phyloP scores from a whole-genome alignment of 2,113 vertebrate genomes.

The Centropus unirufus region DNA sequence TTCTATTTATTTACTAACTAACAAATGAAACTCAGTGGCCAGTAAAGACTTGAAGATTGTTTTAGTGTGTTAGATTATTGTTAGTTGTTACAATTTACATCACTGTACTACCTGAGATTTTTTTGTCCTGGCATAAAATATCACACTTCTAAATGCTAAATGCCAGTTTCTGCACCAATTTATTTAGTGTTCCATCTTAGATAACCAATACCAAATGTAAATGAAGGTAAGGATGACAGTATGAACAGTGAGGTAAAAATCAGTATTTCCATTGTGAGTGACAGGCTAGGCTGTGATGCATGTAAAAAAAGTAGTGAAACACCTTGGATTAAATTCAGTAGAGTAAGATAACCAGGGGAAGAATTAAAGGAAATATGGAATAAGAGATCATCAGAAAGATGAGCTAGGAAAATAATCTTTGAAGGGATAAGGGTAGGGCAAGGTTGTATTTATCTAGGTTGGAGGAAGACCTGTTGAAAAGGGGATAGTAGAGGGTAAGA shows the following conservation, averaged over 20 bases:
- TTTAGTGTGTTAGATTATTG: neutral
- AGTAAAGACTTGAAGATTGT: neutral
- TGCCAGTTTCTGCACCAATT: neutral
- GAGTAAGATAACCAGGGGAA: neutral
- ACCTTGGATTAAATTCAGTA: neutral
- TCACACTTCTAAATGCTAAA: neutral
- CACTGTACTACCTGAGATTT: neutral
- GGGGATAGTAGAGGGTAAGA: neutral
- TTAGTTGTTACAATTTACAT: neutral
- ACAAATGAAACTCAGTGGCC: neutral
- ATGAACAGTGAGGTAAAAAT: neutral
- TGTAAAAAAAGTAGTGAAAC: neutral
- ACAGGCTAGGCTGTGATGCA: rapidly evolving
- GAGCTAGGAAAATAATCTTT: neutral
- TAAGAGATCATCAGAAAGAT: neutral
- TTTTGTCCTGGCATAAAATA: neutral
- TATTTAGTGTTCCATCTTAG: neutral
- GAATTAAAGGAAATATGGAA: neutral
- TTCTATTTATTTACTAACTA: neutral
- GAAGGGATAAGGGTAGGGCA: neutral
- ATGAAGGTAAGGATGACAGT: neutral
- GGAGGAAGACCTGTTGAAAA: neutral
- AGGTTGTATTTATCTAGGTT: neutral
- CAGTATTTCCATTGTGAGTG: neutral
- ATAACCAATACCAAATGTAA: neutral